phyloP scores from a whole-genome alignment of 2,888 invertebrate genomes.

The Idaea straminata region DNA sequence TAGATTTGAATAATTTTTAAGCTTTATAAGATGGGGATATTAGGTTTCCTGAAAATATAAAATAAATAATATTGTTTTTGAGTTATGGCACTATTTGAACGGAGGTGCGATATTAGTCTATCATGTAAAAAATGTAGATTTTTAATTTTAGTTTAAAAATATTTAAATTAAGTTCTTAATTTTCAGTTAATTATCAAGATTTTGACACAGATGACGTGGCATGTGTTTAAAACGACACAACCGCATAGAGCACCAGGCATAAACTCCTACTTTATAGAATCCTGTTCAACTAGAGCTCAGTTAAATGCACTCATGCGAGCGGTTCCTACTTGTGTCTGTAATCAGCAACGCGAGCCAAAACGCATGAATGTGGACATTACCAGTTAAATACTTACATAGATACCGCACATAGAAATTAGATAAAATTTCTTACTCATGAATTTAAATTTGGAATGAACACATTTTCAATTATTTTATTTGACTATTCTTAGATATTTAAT shows the following conservation, averaged over 20 bases:
- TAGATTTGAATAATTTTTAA: too few relatives aligned
- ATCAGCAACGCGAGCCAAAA: conserved; percentile 20
- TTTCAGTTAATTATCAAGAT: neutral
- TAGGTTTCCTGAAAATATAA: too few relatives aligned
- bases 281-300: conserved; percentile 18
- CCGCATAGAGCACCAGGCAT: conserved; percentile 12
- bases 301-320: conserved; percentile 16
- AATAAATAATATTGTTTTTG: too few relatives aligned
- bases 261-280: conserved; percentile 22
- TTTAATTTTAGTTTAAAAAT: neutral
- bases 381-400: neutral
- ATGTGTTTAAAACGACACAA: conserved; percentile 14
- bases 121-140: neutral
- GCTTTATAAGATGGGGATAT: too few relatives aligned
- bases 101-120: neutral
- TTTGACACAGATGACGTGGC: conserved; percentile 3
- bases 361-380: conserved; percentile 13
- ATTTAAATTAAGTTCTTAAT: conserved; percentile 4
- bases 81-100: too few relatives aligned
- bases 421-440: neutral
- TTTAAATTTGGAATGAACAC: neutral
- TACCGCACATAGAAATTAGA: neutral
- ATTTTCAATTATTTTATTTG: too few relatives aligned
- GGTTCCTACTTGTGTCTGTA: conserved; percentile 12
- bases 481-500: too few relatives aligned